Evolutionary conservation across 2,797 vertebrate species (phyloP).

Genomic region (Coregonus suidteri): DNA sequence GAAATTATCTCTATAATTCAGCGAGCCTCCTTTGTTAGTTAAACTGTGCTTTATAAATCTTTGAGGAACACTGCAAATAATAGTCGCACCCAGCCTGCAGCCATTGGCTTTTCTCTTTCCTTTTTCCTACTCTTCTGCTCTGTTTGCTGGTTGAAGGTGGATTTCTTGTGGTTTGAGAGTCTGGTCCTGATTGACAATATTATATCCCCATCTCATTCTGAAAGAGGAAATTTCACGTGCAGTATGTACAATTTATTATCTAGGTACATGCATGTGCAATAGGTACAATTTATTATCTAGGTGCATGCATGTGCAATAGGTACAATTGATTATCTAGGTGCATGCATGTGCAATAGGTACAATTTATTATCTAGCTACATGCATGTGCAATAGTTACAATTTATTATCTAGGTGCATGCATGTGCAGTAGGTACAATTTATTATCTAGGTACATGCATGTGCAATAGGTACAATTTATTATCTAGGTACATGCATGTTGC

Average conservation of each 20-base stretch:
- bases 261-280: not conserved
- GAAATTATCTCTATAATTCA: conserved; percentile 76
- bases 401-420: too few species aligned
- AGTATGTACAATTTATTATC: not conserved
- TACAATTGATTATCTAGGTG: too few species aligned
- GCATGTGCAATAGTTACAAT: too few species aligned
- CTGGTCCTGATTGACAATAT: not conserved
- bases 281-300: not conserved
- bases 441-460: too few species aligned
- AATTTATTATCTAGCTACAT: too few species aligned
- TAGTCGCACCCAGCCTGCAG: not conserved
- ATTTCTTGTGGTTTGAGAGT: not conserved
- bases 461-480: too few species aligned
- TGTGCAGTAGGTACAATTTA: too few species aligned
- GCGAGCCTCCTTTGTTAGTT: conserved; percentile 70
- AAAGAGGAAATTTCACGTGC: not conserved
- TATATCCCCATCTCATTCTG: not conserved
- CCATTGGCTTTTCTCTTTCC: not conserved
- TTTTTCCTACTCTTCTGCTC: not conserved
- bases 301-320: too few species aligned
- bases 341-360: too few species aligned
- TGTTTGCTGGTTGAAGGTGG: not conserved
- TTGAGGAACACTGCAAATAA: conserved; percentile 48
- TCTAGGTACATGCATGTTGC: too few species aligned
- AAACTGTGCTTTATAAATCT: conserved; percentile 72